Conservation (phyloP, 2,113 vertebrate species). For the Petrocephalus microphthalmus region DNA sequence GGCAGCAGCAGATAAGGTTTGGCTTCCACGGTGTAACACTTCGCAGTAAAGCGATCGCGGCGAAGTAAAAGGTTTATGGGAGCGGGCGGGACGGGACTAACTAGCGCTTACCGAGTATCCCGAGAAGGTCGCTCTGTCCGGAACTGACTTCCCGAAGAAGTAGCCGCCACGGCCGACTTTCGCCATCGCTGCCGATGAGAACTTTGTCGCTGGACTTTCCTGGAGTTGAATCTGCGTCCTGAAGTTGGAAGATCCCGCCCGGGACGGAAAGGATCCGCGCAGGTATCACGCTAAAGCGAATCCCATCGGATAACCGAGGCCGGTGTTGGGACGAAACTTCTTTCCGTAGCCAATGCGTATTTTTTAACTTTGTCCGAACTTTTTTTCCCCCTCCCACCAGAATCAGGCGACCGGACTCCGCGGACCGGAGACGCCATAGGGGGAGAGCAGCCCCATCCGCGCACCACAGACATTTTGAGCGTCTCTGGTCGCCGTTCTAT, state of each 20-base stretch:
- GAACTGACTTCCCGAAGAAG: neutral
- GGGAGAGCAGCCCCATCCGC: neutral
- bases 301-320: neutral
- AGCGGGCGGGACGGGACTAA: neutral
- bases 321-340: neutral
- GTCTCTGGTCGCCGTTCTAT: slow-evolving; percentile 73
- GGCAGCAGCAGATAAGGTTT: slow-evolving; percentile 91
- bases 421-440: slow-evolving; percentile 35
- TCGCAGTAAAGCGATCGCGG: slow-evolving; percentile 71
- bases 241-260: neutral
- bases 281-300: neutral
- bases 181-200: neutral
- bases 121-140: neutral
- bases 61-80: slow-evolving; percentile 15
- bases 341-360: neutral
- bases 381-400: neutral
- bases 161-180: neutral
- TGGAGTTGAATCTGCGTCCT: neutral
- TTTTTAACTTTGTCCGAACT: slow-evolving; percentile 13
- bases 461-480: slow-evolving; percentile 40
- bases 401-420: neutral
- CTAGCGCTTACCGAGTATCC: slow-evolving; percentile 21
- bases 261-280: neutral
- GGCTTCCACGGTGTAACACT: slow-evolving; percentile 73
- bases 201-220: neutral